Evolutionary conservation across 2,888 invertebrate genomes (phyloP).

Genomic region (Aradus depressus): DNA sequence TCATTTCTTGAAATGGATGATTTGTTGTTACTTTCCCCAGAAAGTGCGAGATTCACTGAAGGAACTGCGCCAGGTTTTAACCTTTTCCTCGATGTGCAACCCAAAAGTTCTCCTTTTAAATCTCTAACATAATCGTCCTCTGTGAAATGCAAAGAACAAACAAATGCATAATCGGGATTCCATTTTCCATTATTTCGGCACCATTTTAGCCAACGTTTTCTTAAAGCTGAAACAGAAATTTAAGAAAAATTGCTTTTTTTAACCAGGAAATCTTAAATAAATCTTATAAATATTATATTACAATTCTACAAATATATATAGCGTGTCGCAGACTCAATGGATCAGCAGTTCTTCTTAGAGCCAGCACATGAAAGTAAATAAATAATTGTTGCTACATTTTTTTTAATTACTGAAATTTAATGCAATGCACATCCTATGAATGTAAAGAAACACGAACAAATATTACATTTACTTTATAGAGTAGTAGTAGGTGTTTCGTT

Average conservation of each 20-base stretch:
- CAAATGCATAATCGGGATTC: slow-evolving; percentile 1
- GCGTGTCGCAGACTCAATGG: too few species aligned
- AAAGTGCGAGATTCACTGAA: slow-evolving; percentile 1
- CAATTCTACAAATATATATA: too few species aligned
- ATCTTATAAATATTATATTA: too few species aligned
- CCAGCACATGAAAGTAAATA: too few species aligned
- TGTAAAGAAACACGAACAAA: too few species aligned
- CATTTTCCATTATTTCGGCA: background rate
- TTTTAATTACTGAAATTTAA: too few species aligned
- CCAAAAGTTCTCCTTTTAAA: slow-evolving; percentile 3
- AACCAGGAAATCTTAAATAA: background rate
- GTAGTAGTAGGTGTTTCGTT: too few species aligned
- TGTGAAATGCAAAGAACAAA: slow-evolving; percentile 5
- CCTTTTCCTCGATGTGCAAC: background rate
- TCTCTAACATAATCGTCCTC: slow-evolving; percentile 5
- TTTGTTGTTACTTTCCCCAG: background rate
- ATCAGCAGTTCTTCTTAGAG: too few species aligned
- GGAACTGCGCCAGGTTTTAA: slow-evolving; percentile 5
- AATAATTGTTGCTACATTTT: too few species aligned
- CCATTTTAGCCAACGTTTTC: slow-evolving; percentile 2
- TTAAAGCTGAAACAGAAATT: slow-evolving; percentile 4
- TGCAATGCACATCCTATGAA: too few species aligned
- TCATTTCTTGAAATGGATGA: too few species aligned
- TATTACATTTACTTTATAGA: too few species aligned
- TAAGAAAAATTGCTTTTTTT: background rate